Conservation (phyloP, 2,888 invertebrate species). For the Dryomyza anilis region DNA sequence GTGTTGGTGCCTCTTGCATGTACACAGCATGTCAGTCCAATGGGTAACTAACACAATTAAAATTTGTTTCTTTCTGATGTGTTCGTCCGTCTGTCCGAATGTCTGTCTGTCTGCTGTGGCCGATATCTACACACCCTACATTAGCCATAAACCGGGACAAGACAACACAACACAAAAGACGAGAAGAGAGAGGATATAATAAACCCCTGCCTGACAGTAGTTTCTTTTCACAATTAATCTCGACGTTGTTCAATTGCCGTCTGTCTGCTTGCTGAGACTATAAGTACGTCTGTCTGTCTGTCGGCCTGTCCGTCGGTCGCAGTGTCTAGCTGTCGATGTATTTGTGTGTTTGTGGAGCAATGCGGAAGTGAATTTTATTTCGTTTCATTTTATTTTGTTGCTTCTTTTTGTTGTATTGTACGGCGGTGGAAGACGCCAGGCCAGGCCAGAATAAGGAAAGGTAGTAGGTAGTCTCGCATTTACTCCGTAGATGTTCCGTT, state of each 20-base stretch:
- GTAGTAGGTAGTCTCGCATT: constrained; percentile 31
- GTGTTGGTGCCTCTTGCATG: constrained; percentile 7
- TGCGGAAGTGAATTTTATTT: constrained; percentile 63
- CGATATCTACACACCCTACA: constrained; percentile 23
- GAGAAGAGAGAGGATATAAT: constrained; percentile 19
- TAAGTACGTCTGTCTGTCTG: not conserved
- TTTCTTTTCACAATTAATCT: constrained; percentile 25
- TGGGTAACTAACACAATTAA: constrained; percentile 23
- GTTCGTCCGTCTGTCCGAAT: too few relatives aligned
- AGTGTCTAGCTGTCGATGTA: constrained; percentile 33
- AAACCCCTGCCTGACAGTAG: constrained; percentile 22
- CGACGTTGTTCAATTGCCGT: constrained; percentile 24
- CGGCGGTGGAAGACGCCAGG: constrained; percentile 24
- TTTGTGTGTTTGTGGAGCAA: constrained; percentile 59
- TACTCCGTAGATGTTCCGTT: constrained; percentile 29
- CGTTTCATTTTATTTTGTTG: constrained; percentile 58
- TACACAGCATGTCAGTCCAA: constrained; percentile 11
- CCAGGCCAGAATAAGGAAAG: constrained; percentile 22
- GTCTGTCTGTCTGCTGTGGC: too few relatives aligned
- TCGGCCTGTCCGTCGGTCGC: constrained; percentile 19
- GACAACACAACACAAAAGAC: too few relatives aligned
- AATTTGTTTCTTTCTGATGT: constrained; percentile 10
- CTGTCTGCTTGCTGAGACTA: not conserved
- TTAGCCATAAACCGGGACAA: constrained; percentile 22
- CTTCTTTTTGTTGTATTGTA: too few relatives aligned